These are phyloP conservation scores for Odontomachus brunneus DNA, from an alignment of 1,140 invertebrate species.

Conservation along the genomic window DNA sequence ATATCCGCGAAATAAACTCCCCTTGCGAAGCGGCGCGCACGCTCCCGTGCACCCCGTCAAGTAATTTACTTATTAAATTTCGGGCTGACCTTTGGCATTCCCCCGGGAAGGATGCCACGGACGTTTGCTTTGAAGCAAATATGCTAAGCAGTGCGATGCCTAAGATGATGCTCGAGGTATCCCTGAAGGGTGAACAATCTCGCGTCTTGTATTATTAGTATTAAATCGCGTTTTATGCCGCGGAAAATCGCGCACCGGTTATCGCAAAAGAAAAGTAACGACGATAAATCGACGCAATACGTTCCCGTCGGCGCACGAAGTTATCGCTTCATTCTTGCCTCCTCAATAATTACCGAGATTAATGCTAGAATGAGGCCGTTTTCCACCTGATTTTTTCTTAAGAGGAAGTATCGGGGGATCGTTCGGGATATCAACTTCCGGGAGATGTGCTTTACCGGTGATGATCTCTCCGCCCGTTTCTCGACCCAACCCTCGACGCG, in stretches of 20 bases:
- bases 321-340: background rate
- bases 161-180: conserved; percentile 72
- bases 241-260: background rate
- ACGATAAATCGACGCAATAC: background rate
- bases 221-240: conserved; percentile 7
- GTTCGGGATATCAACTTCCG: background rate
- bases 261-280: background rate
- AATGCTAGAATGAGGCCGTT: background rate
- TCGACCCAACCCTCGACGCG: background rate
- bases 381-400: background rate
- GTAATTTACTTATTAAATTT: conserved; percentile 86
- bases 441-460: background rate
- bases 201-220: conserved; percentile 15
- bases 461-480: background rate
- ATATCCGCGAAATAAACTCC: conserved; percentile 42
- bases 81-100: conserved; percentile 83
- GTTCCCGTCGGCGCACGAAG: background rate
- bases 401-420: background rate
- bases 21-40: conserved; percentile 23
- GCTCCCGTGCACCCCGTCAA: conserved; percentile 67
- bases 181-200: conserved; percentile 67
- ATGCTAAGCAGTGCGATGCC: conserved; percentile 82
- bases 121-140: conserved; percentile 84
- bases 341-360: conserved; percentile 7
- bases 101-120: conserved; percentile 79